Evolutionary conservation across 2,113 vertebrate species (phyloP), one percentile per base, ranked within the genome.

Genomic region (Phyllostomus discolor): DNA sequence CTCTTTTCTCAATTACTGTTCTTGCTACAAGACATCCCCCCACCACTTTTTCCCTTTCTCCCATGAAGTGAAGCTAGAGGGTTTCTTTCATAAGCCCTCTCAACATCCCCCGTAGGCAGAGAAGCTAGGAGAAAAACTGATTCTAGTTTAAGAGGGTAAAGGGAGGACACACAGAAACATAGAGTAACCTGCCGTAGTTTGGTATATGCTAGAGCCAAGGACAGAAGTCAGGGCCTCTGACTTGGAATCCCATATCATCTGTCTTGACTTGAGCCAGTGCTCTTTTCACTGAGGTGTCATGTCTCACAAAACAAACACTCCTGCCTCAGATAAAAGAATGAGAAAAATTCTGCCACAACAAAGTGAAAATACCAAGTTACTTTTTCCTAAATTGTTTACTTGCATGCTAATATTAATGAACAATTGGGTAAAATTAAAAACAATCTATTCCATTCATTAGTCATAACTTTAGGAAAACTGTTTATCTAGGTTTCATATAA

Each of bases 31-130:
- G 35, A 88, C 26, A 22, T 88, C 46, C 41, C 24, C 87, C 66
- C 89, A 69, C 28, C 14, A 75, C 38, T 48, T 26, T 73, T 69
- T 87, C 62, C 41, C 59, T 48, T 87, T 93, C 70, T 92, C 52
- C 80, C 64, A 87, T n/a, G 43, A 70, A 92, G 46, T 35, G 88
- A 83, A 89, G 33, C 10, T 50, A 85, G 35, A 73, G 50, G 50
- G 19, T 93, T 97, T 91, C 43, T 75, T 89, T 70, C 43, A 72
- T 54, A 50, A 97, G 35, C 69, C 31, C 43, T 66, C 33, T 91
- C 54, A 95, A 38, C 35, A 95, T 69, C 35, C 38, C 20, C 22
- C 64, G 3, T 2, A 86, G 35, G 16, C 57, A 59, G 75, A 22
- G 54, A 57, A 57, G 46, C 33, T 85, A n/a, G 16, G 19, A 96